Evolutionary conservation across 2,888 invertebrate genomes (phyloP).

Genomic region (Troides oblongomaculatus): DNA sequence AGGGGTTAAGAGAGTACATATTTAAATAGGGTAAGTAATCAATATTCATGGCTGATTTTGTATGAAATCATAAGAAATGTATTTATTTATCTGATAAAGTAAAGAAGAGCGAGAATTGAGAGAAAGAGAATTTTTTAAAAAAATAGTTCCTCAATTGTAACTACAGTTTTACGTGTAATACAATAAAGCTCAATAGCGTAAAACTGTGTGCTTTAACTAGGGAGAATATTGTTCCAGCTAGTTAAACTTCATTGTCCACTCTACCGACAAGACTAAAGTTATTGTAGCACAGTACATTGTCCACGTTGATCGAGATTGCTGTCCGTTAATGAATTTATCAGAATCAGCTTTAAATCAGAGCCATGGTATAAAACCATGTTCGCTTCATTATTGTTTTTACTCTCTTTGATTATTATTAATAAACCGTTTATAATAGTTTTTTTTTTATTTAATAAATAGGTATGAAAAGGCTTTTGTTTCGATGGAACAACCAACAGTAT

Average conservation of each 20-base stretch:
- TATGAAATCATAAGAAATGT: no score
- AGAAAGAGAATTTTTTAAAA: background rate
- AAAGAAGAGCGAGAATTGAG: background rate
- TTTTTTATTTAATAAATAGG: no score
- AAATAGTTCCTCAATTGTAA: background rate
- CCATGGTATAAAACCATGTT: slow-evolving; percentile 27
- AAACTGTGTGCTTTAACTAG: slow-evolving; percentile 20
- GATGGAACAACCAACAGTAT: background rate
- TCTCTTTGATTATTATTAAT: no score
- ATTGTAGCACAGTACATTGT: slow-evolving; percentile 20
- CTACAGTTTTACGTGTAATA: background rate
- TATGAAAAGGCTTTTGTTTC: background rate
- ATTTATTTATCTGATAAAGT: no score
- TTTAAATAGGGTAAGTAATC: no score
- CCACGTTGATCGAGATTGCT: slow-evolving; percentile 19
- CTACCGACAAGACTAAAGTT: slow-evolving; percentile 32
- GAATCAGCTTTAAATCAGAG: slow-evolving; percentile 19
- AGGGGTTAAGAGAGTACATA: no score
- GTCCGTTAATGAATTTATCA: slow-evolving; percentile 22
- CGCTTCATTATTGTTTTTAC: background rate
- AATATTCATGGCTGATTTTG: no score
- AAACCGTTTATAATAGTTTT: no score
- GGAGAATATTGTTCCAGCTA: slow-evolving; percentile 18
- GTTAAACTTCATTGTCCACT: slow-evolving; percentile 41
- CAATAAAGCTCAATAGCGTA: slow-evolving; percentile 4